A percentile compares a stretch with the other conserved stretches of the same genome.
Evolutionary conservation across 2,113 vertebrate genomes (phyloP).

Genomic region (Leucoraja erinaceus): DNA sequence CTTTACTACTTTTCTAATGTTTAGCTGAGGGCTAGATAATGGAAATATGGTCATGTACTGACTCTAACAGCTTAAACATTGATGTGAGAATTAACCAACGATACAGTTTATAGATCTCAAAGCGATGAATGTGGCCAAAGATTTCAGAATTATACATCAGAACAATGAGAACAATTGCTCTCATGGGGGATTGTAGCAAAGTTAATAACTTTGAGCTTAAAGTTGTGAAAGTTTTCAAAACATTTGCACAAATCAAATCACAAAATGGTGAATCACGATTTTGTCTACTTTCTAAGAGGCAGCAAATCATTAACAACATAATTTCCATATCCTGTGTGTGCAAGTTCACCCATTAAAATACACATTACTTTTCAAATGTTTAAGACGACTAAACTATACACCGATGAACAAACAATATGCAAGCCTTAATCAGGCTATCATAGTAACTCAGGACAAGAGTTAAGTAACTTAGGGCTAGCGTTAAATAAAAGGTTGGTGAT

Average conservation of each 20-base stretch:
- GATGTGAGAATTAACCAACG: too few relatives aligned
- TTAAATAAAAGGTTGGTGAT: neutral
- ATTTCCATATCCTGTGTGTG: too few relatives aligned
- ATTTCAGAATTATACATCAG: neutral
- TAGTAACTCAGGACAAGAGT: too few relatives aligned
- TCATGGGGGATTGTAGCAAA: neutral
- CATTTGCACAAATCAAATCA: neutral
- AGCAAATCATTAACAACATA: neutral
- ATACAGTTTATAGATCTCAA: neutral
- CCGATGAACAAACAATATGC: too few relatives aligned
- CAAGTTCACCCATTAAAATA: constrained; percentile 2
- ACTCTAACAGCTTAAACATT: too few relatives aligned
- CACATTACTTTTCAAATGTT: neutral
- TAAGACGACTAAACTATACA: neutral
- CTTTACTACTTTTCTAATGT: neutral
- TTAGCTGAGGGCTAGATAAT: neutral
- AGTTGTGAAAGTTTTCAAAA: neutral
- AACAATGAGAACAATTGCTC: neutral
- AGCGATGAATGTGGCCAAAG: neutral
- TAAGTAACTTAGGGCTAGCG: neutral
- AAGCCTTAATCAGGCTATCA: too few relatives aligned
- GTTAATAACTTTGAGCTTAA: neutral
- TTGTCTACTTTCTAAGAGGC: neutral
- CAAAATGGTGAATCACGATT: neutral
- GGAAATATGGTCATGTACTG: neutral